Conservation (phyloP, 2,888 invertebrate species). For the Acanthosepion lycidas region DNA sequence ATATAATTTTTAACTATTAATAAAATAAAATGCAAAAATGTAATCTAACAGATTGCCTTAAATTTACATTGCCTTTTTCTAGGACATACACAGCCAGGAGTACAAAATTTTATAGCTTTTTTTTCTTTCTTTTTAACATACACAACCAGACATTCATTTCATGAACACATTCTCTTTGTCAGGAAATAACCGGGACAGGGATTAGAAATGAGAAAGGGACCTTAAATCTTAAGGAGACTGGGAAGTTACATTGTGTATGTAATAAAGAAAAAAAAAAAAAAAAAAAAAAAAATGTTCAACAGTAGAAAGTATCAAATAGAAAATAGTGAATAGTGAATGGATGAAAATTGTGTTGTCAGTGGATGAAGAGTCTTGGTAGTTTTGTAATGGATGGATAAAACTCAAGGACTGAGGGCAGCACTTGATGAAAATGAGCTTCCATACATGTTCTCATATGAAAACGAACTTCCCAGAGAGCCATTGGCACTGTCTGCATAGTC, state of each 20-base stretch:
- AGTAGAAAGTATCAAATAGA: not conserved
- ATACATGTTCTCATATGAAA: constrained; percentile 46
- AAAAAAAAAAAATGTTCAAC: not conserved
- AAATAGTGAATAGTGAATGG: not conserved
- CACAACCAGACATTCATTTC: not conserved
- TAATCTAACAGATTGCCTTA: constrained; percentile 33
- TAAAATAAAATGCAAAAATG: not conserved
- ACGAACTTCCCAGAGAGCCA: constrained; percentile 44
- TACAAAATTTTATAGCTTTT: not conserved
- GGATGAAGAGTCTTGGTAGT: not conserved
- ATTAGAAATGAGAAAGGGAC: not conserved
- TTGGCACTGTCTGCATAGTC: constrained; percentile 54
- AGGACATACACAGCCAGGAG: not conserved
- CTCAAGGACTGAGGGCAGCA: constrained; percentile 49
- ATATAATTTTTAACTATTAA: too few relatives aligned
- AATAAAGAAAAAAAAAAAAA: not conserved
- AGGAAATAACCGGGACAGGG: not conserved
- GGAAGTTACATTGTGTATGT: not conserved
- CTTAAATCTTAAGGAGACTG: not conserved
- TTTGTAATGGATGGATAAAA: not conserved
- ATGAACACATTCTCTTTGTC: not conserved
- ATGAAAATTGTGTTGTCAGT: not conserved
- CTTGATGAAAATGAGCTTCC: constrained; percentile 49
- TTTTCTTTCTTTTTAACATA: not conserved
- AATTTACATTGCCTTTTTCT: constrained; percentile 13